Evolutionary conservation across 2,113 vertebrate species (phyloP).

Genomic region (Hemibagrus wyckioides): DNA sequence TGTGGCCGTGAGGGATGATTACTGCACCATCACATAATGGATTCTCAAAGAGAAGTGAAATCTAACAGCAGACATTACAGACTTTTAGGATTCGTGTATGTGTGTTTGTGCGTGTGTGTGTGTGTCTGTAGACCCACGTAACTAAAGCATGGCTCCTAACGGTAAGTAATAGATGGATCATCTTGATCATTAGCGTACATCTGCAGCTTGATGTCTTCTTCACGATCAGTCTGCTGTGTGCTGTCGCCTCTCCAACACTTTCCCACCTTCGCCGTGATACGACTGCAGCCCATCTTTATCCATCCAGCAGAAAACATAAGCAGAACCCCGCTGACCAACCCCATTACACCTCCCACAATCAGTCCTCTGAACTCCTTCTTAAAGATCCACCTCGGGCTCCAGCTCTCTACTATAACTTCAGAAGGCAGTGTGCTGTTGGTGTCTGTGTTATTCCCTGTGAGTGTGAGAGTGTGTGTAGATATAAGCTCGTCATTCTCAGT

Average conservation of each 20-base stretch:
- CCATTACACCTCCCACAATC: not conserved
- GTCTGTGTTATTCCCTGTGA: not conserved
- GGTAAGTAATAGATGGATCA: too few relatives aligned
- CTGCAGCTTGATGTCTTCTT: not conserved
- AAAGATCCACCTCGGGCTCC: not conserved
- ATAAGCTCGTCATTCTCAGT: not conserved
- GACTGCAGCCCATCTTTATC: not conserved
- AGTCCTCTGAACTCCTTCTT: not conserved
- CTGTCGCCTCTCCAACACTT: not conserved
- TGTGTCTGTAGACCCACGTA: too few relatives aligned
- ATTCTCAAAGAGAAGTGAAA: too few relatives aligned
- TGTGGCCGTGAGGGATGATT: too few relatives aligned
- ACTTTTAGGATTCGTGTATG: too few relatives aligned
- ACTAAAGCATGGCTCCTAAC: too few relatives aligned
- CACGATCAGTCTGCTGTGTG: not conserved
- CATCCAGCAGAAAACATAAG: not conserved
- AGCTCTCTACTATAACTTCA: not conserved
- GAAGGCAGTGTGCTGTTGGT: not conserved
- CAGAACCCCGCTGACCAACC: not conserved
- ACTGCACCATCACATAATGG: too few relatives aligned
- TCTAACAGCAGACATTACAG: too few relatives aligned
- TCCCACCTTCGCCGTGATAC: not conserved
- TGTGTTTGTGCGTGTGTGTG: too few relatives aligned
- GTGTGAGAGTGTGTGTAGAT: not conserved
- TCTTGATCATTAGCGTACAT: too few relatives aligned